These are phyloP conservation scores for Anolis sagrei DNA, from an alignment of 2,113 vertebrate genomes.

Conservation along the genomic window DNA sequence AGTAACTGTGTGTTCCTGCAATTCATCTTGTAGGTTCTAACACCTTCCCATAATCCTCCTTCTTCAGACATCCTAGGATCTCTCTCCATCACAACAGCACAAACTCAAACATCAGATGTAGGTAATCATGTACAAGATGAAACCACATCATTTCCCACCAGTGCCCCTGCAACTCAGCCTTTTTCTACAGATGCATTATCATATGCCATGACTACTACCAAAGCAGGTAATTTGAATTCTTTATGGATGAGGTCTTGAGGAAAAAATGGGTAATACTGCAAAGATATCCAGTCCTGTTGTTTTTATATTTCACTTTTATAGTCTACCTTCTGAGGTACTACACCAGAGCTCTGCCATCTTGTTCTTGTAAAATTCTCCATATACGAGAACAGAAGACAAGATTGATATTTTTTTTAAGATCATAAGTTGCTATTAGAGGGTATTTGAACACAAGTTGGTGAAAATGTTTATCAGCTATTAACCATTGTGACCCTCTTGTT, in stretches of 20 bases:
- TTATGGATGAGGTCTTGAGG: neutral
- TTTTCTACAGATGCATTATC: conserved; percentile 21
- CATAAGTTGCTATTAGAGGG: neutral
- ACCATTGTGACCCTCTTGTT: neutral
- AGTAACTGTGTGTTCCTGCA: conserved; percentile 21
- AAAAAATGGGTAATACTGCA: neutral
- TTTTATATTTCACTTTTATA: neutral
- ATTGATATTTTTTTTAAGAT: neutral
- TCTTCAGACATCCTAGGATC: conserved; percentile 56
- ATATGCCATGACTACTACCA: conserved; percentile 39
- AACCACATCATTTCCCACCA: conserved; percentile 29
- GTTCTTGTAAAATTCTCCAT: neutral
- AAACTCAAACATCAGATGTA: conserved; percentile 18
- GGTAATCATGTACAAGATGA: conserved; percentile 41
- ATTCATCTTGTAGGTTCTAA: conserved; percentile 65
- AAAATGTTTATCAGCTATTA: neutral
- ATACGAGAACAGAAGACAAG: neutral
- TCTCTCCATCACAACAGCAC: conserved; percentile 18
- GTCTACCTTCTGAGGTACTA: neutral
- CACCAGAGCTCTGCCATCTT: neutral
- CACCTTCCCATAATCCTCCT: conserved; percentile 45
- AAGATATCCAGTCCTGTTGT: too few species aligned
- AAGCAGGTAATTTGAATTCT: conserved; percentile 73
- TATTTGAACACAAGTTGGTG: neutral
- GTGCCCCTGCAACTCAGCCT: conserved; percentile 13